Base-by-base conservation (phyloP, 2,888 invertebrate species). In the Nebria salina region DNA sequence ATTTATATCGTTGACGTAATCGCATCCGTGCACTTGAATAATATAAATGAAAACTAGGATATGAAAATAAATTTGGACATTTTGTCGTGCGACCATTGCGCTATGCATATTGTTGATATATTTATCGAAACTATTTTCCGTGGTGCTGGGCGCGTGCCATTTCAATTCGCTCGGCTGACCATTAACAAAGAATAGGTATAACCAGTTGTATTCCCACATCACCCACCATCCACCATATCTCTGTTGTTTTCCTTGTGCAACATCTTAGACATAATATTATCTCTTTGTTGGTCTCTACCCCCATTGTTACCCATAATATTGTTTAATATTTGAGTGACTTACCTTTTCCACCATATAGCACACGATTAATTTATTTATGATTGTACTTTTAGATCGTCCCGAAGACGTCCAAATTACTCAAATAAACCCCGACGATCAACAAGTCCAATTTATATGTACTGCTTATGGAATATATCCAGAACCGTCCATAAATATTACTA, bases 381-480 rank as follows among this genome's bases (percentile, higher is more conserved):
- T 66, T 68, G 68, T 2, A 9, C 9, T 80, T 75, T 9, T 54
- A 80, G 80, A 80, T 70, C 42, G 75, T 9, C 80, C 80, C 9
- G 34, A 65, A 54, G 54, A 64, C 8, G 8, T 80, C 2, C 26
- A 75, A 13, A 75, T 80, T 11, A 34, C 64, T 1, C 70, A 80
- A 74, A 7, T 74, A 34, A 34, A 66, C 4, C 11, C 9, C 72
- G 72, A 70, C 64, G 77, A 77, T 15, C 20, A 72, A 8, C 26
- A 72, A 25, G 73, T 43, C 26, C 54, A 54, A 85, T 89, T 91
- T 86, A 90, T 92, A 84, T 92, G 92, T 84, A 89, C 90, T 8
- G 91, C 91, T 82, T 90, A 90, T 77, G 92, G 92, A 11, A 89
- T 91, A 75, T 92, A 88, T 84, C 92, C 92, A 8, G 89, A 90